These are phyloP conservation scores for Terrapene triunguis DNA, from an alignment of 2,113 vertebrate species.

Conservation along the genomic window DNA sequence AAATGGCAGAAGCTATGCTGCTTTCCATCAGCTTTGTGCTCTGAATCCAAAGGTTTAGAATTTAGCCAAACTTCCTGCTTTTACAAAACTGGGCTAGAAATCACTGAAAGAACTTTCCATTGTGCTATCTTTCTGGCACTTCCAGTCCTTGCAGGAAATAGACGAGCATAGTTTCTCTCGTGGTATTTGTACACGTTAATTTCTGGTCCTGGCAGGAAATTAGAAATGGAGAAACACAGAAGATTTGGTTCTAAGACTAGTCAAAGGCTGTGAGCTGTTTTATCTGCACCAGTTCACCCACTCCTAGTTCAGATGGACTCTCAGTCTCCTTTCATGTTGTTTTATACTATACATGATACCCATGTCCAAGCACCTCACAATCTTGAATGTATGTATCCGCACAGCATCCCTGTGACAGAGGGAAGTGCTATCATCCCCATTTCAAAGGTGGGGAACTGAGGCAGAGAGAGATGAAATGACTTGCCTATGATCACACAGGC, in stretches of 20 bases:
- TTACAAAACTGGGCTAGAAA: neutral
- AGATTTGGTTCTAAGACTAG: neutral
- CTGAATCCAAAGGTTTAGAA: neutral
- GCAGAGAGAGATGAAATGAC: too few relatives aligned
- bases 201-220: neutral
- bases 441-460: too few relatives aligned
- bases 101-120: neutral
- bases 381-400: too few relatives aligned
- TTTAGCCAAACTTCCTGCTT: neutral
- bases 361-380: too few relatives aligned
- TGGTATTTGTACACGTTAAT: neutral
- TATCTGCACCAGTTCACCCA: neutral
- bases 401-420: too few relatives aligned
- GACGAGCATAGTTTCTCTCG: neutral
- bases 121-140: neutral
- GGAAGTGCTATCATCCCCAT: too few relatives aligned
- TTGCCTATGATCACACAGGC: too few relatives aligned
- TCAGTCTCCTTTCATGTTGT: neutral
- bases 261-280: neutral
- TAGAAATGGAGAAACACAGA: neutral
- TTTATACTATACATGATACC: too few relatives aligned
- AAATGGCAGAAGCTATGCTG: rapidly evolving
- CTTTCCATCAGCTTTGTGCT: neutral
- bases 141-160: rapidly evolving
- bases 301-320: neutral